phyloP scores from a whole-genome alignment of 2,797 vertebrate genomes.

The Crocodylus rhombifer region DNA sequence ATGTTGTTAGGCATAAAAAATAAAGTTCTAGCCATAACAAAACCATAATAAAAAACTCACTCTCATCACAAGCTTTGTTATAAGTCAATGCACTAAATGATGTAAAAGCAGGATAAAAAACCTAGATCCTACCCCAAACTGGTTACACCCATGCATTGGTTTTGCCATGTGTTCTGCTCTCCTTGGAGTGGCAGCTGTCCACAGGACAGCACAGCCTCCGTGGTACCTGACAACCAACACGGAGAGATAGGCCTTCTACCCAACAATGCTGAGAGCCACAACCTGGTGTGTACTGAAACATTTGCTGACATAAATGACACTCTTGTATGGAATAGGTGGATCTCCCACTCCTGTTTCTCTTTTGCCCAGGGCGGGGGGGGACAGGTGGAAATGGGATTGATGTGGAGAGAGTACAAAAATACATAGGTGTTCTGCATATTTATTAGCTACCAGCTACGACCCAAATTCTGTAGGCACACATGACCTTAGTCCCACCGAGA shows the following conservation, averaged over 20 bases:
- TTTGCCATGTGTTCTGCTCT: neutral
- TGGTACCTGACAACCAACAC: neutral
- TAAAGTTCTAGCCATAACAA: neutral
- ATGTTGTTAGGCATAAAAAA: neutral
- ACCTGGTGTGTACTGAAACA: neutral
- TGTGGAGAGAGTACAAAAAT: neutral
- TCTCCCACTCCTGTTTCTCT: neutral
- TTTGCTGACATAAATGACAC: rapidly evolving
- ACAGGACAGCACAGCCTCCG: rapidly evolving
- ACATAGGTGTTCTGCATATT: neutral
- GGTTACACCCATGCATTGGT: no score
- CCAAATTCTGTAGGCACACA: neutral
- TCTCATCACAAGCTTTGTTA: neutral
- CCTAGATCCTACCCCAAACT: no score
- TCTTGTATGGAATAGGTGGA: neutral
- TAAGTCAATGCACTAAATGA: neutral
- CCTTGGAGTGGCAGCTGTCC: neutral
- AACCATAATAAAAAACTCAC: neutral
- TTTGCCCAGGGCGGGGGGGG: neutral
- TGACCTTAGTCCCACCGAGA: neutral
- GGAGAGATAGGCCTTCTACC: rapidly evolving
- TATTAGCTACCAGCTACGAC: rapidly evolving
- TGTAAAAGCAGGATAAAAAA: neutral
- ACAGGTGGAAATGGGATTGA: rapidly evolving
- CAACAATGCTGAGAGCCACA: neutral